Conservation (phyloP, 1,140 invertebrate genomes). For the Drosophila ohnishii region DNA sequence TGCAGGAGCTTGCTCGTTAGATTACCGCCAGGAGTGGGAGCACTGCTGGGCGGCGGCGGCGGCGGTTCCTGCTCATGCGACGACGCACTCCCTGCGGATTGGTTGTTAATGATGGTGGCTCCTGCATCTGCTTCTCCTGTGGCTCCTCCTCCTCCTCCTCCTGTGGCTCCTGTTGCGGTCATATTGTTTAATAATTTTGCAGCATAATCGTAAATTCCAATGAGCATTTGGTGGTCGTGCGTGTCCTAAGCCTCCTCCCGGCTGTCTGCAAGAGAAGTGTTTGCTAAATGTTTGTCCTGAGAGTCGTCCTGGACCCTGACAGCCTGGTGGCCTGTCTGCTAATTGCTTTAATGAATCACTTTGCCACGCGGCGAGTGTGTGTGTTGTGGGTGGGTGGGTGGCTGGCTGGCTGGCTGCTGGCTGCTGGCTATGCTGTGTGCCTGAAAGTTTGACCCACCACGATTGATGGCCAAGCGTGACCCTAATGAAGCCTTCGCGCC, state of each 20-base stretch:
- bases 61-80: neutral
- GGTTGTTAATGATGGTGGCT: neutral
- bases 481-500: slow-evolving; percentile 10
- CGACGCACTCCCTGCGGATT: slow-evolving; percentile 15
- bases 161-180: slow-evolving; percentile 61
- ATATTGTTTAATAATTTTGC: slow-evolving; percentile 79
- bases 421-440: neutral
- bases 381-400: neutral
- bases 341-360: slow-evolving; percentile 72
- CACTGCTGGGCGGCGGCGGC: no score
- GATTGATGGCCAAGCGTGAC: slow-evolving; percentile 37
- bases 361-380: slow-evolving; percentile 2
- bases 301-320: neutral
- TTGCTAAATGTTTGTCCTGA: slow-evolving; percentile 43
- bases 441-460: slow-evolving; percentile 30
- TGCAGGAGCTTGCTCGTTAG: slow-evolving; percentile 58
- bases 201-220: slow-evolving; percentile 78
- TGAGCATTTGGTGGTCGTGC: slow-evolving; percentile 52
- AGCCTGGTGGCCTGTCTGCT: slow-evolving; percentile 29
- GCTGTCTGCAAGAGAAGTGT: slow-evolving; percentile 56
- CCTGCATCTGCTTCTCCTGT: neutral
- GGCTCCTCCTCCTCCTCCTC: slow-evolving; percentile 4
- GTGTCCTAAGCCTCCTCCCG: slow-evolving; percentile 7
- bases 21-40: slow-evolving; percentile 36
- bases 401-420: no score